Evolutionary conservation across 2,888 invertebrate species (phyloP).

Genomic region (Andrena trimmerana): DNA sequence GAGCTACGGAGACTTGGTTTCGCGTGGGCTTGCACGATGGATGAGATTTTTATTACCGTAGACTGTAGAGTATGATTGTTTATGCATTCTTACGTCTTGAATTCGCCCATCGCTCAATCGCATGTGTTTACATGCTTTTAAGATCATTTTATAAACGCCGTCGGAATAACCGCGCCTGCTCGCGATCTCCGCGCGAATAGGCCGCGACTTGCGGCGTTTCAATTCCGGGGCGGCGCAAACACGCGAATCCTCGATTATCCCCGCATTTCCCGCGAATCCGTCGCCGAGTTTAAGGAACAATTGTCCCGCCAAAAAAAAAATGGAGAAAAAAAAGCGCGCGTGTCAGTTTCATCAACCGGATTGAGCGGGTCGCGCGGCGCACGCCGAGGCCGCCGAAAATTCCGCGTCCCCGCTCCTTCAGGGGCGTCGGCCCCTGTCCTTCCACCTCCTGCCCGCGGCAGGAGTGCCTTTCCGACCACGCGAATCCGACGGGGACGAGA

Average conservation of each 20-base stretch:
- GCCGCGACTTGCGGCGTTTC: slow-evolving; percentile 17
- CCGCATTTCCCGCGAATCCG: slow-evolving; percentile 43
- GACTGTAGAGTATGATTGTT: too few relatives aligned
- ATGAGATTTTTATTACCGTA: too few relatives aligned
- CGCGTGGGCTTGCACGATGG: too few relatives aligned
- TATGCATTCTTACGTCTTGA: too few relatives aligned
- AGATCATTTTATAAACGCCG: background rate
- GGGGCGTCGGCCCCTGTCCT: slow-evolving; percentile 47
- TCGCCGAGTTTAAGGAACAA: slow-evolving; percentile 53
- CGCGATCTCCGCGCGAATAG: background rate
- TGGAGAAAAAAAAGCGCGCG: slow-evolving; percentile 40
- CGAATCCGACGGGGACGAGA: slow-evolving; percentile 61
- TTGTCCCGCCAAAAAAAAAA: slow-evolving; percentile 17
- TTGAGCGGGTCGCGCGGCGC: slow-evolving; percentile 18
- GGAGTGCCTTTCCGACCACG: slow-evolving; percentile 64
- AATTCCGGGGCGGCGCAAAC: slow-evolving; percentile 43
- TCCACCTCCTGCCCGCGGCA: slow-evolving; percentile 48
- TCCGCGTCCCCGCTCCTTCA: slow-evolving; percentile 30
- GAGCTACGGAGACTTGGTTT: too few relatives aligned
- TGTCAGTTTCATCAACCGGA: slow-evolving; percentile 68
- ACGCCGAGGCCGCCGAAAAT: slow-evolving; percentile 22
- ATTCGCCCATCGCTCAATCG: too few relatives aligned
- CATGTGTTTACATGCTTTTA: too few relatives aligned
- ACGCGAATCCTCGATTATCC: slow-evolving; percentile 56
- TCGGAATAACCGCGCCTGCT: background rate